Conservation (phyloP, 2,888 invertebrate species). For the Melanostoma mellinum region DNA sequence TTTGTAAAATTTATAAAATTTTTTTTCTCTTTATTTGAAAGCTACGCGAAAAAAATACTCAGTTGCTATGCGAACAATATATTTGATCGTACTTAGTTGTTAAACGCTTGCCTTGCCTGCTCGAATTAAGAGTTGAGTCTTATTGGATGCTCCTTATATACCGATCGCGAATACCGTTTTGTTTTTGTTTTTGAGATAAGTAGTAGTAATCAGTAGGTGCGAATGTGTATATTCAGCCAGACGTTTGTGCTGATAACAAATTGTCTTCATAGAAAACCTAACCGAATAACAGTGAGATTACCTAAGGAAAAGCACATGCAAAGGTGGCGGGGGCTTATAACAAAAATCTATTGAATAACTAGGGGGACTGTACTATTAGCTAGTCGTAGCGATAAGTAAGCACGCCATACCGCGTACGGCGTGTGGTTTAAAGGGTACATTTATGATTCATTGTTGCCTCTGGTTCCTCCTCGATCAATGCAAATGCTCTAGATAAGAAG, state of each 20-base stretch:
- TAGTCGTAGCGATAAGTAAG: too few species aligned
- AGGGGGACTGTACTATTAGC: too few species aligned
- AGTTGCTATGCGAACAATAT: background rate
- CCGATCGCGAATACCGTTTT: constrained; percentile 24
- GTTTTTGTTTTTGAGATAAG: background rate
- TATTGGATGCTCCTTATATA: constrained; percentile 52
- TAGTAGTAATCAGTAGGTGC: constrained; percentile 12
- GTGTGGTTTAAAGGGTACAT: too few species aligned
- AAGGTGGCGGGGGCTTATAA: too few species aligned
- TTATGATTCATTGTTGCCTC: too few species aligned
- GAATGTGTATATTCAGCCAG: background rate
- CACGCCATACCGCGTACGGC: too few species aligned
- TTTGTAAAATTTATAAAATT: constrained; percentile 72
- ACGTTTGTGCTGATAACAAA: background rate
- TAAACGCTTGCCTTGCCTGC: constrained; percentile 23
- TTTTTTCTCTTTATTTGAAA: constrained; percentile 6
- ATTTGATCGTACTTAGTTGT: constrained; percentile 23
- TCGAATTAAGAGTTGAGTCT: constrained; percentile 43
- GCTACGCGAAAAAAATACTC: constrained; percentile 9
- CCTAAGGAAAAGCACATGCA: too few species aligned
- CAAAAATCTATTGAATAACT: too few species aligned
- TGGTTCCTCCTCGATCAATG: too few species aligned
- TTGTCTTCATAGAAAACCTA: too few species aligned
- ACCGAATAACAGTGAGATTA: too few species aligned
- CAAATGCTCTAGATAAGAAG: too few species aligned